A percentile compares a stretch with the other conserved stretches of the same genome.
phyloP scores from a whole-genome alignment of 2,113 vertebrate species.

The Elaphurus davidianus region DNA sequence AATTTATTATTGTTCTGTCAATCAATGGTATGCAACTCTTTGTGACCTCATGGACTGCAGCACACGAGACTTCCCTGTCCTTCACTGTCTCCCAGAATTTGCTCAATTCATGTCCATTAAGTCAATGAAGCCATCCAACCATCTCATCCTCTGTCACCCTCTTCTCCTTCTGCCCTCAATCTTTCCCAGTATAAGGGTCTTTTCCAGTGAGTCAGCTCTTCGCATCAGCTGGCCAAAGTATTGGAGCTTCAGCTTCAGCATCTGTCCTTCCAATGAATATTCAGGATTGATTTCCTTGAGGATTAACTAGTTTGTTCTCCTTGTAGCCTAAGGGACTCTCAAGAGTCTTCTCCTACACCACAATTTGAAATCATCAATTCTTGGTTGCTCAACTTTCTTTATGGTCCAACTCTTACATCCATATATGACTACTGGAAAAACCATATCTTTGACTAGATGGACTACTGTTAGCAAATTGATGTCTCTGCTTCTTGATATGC shows the following conservation, averaged over 20 bases:
- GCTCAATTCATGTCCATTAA: not conserved
- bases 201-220: not conserved
- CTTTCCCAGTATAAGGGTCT: not conserved
- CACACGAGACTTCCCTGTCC: not conserved
- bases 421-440: not conserved
- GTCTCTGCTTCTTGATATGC: not conserved
- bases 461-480: not conserved
- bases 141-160: not conserved
- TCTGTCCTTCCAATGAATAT: not conserved
- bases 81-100: not conserved
- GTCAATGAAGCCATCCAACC: not conserved
- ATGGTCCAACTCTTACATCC: not conserved
- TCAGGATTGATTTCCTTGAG: not conserved
- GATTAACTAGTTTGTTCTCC: not conserved
- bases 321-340: fast-evolving
- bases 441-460: not conserved
- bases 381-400: not conserved
- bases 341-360: not conserved
- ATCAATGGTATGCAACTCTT: not conserved
- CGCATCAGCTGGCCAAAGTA: not conserved
- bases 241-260: not conserved
- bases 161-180: not conserved
- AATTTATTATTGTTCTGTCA: not conserved
- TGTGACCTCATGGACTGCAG: not conserved
- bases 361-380: not conserved